Evolutionary conservation across 2,113 vertebrate species (phyloP).

Genomic region (Anthoscopus minutus): DNA sequence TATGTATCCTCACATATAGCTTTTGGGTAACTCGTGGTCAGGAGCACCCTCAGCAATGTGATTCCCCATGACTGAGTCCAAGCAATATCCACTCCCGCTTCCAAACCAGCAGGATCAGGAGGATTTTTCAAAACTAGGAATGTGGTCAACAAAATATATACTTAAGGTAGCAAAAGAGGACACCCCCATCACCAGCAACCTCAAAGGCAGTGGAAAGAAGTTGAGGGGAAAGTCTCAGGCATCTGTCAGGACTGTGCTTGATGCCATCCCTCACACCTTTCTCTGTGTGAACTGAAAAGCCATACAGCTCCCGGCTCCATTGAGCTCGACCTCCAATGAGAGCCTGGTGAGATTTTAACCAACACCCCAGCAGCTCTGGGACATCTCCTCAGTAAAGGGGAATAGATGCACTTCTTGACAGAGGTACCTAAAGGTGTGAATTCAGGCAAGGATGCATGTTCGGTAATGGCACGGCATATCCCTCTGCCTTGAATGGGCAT

Average conservation of each 20-base stretch:
- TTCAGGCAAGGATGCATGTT: not conserved
- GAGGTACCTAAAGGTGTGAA: not conserved
- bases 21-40: not conserved
- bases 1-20: not conserved
- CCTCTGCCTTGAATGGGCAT: not conserved
- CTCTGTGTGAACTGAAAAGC: not conserved
- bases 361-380: not conserved
- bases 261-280: rapidly evolving
- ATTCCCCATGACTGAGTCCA: not conserved
- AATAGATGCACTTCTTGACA: not conserved
- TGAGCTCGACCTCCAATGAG: not conserved
- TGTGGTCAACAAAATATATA: not conserved
- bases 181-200: not conserved
- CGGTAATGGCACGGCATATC: not conserved
- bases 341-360: not conserved
- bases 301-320: rapidly evolving
- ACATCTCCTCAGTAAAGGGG: not conserved
- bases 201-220: not conserved
- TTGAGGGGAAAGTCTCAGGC: not conserved
- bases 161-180: not conserved
- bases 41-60: not conserved
- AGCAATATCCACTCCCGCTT: not conserved
- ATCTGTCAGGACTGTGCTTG: not conserved
- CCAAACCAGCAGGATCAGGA: not conserved
- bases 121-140: not conserved